These are phyloP conservation scores for Gephyroberyx darwinii DNA, from an alignment of 2,797 vertebrate genomes.

Conservation along the genomic window DNA sequence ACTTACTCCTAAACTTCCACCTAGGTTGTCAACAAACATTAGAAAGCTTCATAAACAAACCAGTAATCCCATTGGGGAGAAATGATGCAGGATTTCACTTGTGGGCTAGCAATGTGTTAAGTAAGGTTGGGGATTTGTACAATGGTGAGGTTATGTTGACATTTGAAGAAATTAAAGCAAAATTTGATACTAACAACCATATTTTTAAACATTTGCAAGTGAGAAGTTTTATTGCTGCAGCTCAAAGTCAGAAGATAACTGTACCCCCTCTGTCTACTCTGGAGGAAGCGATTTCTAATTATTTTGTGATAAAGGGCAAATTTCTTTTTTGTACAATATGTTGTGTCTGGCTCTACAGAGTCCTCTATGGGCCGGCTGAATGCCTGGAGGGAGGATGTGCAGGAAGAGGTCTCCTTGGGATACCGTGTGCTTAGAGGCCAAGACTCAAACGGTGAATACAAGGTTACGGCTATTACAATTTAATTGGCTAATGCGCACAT, in stretches of 20 bases:
- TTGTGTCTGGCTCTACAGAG: background rate
- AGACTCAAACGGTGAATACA: background rate
- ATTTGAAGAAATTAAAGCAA: background rate
- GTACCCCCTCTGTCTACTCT: background rate
- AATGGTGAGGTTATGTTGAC: background rate
- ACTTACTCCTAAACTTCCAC: background rate
- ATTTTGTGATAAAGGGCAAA: background rate
- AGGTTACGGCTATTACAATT: background rate
- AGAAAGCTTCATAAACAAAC: background rate
- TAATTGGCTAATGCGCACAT: background rate
- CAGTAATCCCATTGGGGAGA: slow-evolving; percentile 2
- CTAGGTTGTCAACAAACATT: background rate
- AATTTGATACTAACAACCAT: background rate
- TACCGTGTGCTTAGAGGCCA: background rate
- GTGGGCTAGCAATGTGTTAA: background rate
- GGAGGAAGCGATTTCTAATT: background rate
- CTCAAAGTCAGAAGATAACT: background rate
- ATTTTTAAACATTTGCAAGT: background rate
- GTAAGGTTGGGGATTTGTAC: background rate
- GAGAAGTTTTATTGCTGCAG: slow-evolving; percentile 1
- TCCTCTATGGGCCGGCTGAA: background rate
- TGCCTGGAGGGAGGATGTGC: background rate
- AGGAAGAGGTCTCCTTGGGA: background rate
- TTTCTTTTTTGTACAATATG: background rate
- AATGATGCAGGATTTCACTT: background rate